Percentiles rank a stretch among this genome's conserved stretches.
phyloP scores from a whole-genome alignment of 2,113 vertebrate genomes.

The Pteropus alecto region DNA sequence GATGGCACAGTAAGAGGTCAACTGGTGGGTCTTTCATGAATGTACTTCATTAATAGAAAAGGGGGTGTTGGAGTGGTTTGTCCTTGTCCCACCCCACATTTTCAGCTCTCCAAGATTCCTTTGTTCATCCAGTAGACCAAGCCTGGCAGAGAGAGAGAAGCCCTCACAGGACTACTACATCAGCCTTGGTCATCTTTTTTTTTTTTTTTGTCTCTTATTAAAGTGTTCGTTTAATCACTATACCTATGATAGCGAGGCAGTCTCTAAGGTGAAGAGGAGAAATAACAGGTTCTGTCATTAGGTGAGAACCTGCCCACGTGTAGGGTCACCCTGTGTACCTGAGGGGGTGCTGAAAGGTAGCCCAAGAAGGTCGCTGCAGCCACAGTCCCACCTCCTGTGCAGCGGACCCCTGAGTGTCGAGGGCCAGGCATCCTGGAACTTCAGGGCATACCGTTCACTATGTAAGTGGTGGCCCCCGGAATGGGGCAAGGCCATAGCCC shows the following conservation, averaged over 20 bases:
- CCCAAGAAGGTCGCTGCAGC: too few relatives aligned
- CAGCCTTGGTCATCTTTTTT: not conserved
- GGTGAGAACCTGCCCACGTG: not conserved
- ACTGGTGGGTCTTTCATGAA: not conserved
- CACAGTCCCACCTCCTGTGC: not conserved
- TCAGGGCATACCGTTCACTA: not conserved
- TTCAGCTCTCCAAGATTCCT: not conserved
- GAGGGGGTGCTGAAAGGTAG: too few relatives aligned
- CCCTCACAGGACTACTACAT: not conserved
- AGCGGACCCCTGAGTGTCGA: too few relatives aligned
- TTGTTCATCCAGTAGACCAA: not conserved
- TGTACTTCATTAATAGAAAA: not conserved
- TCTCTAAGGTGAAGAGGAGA: not conserved
- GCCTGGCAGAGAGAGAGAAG: not conserved
- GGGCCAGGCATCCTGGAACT: not conserved
- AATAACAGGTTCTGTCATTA: not conserved
- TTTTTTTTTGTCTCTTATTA: not conserved
- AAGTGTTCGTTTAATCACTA: not conserved
- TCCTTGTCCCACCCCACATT: not conserved
- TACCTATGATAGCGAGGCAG: rapidly evolving
- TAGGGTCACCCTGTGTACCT: not conserved
- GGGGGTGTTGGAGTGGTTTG: too few relatives aligned
- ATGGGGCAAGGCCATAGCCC: not conserved
- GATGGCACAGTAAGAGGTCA: not conserved
- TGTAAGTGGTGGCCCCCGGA: not conserved